Base-by-base conservation (phyloP, 2,797 vertebrate species). In the Pachyuromys duprasi region DNA sequence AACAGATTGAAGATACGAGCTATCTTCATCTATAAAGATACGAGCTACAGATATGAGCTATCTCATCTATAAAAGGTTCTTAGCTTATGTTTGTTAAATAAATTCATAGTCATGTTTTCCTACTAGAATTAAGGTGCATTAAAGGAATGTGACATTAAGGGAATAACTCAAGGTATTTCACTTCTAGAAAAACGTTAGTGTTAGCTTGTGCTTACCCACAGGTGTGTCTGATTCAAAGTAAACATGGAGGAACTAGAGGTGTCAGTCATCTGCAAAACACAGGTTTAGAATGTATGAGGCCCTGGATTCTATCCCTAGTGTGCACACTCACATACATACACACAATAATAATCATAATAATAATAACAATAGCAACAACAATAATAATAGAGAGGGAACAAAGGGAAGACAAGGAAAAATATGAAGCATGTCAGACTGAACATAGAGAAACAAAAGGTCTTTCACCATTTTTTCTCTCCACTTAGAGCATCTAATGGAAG, bases 111-210 rank as follows among this genome's bases (percentile, higher is more conserved):
- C 76, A 24, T 87, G 31, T 18, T 55, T 94, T 70, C 14, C 55
- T 74, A 31, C 33, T 70, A 69, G 17, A 93, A 86, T 45, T 42
- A 45, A n/a, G 14, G 17, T 57, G n/a, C 72, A n/a, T n/a, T n/a
- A n/a, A n/a, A n/a, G 36, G 93, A 91, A 89, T 86, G 17, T 86
- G n/a, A 31, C 2, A 15, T 31, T 83, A 69, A 87, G 72, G 33
- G 72, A 39, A 45, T 72, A 13, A 63, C 39, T 65, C 36, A 80
- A 24, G 22, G 2, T 24, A 2, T 91, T 63, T 89, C 63, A 80
- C 55, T 67, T 86, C n/a, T 53, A n/a, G 49, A 72, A 63, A 93
- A 87, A 57, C 36, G 9, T 22, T 62, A n/a, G 8, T 80, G 14
- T 62, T 60, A 69, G 63, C 63, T 94, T 86, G 62, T 86, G 36